These are phyloP conservation scores for Heterocephalus glaber DNA, from an alignment of 2,113 vertebrate genomes.

Conservation along the genomic window DNA sequence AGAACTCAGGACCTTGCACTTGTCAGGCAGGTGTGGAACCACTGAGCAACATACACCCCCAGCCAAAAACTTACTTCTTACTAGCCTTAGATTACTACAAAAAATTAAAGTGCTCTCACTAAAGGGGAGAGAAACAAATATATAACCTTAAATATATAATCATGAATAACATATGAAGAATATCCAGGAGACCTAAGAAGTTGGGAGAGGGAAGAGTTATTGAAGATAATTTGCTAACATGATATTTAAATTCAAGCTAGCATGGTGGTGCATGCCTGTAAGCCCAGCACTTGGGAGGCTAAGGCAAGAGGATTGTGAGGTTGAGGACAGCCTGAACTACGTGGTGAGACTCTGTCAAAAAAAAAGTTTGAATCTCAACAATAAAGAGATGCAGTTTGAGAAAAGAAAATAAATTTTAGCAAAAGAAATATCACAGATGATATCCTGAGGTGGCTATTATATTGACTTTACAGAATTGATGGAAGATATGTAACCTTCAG, in stretches of 20 bases:
- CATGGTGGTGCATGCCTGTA: background rate
- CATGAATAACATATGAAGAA: background rate
- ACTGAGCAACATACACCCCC: too few relatives aligned
- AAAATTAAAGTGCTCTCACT: too few relatives aligned
- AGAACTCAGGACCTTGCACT: too few relatives aligned
- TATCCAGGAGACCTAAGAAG: background rate
- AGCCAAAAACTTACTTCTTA: background rate
- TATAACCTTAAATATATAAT: background rate
- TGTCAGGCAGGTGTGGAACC: too few relatives aligned
- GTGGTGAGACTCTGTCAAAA: background rate
- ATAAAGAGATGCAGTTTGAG: background rate
- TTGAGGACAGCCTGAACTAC: background rate
- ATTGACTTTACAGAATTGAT: background rate
- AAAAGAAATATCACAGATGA: background rate
- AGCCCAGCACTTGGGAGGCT: background rate
- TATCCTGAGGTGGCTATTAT: background rate
- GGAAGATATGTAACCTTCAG: background rate
- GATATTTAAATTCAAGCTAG: background rate
- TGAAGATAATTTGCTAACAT: background rate
- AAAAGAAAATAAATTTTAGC: slow-evolving; percentile 20
- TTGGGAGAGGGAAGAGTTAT: background rate
- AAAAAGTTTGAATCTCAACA: background rate
- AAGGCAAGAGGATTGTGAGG: background rate
- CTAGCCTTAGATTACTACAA: background rate
- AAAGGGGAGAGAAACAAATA: background rate